Base-by-base conservation (phyloP, 2,797 vertebrate genomes). In the Karalla daura region DNA sequence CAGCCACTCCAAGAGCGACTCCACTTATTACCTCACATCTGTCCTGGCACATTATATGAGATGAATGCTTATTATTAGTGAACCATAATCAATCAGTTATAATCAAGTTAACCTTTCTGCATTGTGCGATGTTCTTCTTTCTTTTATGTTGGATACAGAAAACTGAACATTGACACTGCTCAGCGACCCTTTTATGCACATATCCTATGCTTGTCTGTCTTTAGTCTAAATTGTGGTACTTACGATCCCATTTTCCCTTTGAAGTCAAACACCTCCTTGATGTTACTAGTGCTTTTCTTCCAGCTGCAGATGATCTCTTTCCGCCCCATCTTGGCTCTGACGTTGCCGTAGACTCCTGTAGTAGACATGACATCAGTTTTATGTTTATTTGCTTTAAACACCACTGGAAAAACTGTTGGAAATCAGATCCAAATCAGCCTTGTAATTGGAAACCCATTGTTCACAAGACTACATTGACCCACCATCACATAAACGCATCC, bases 191-290 rank as follows among this genome's bases (percentile, higher is more conserved):
- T n/a, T n/a, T n/a, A n/a, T n/a, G n/a, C n/a, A n/a, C n/a, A n/a
- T n/a, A n/a, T n/a, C n/a, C n/a, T n/a, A n/a, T n/a, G n/a, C n/a
- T 23, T 11, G 1, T 39, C 12, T 32, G 2, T 27, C n/a, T 21
- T 9, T 51, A 33, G 37, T 51, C 25, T 59, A 2, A 18, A 0
- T 1, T 32, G 17, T 12, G 4, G 18, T 79, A 97, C 97, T 98
- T 88, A 98, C 96, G 96, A 95, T 50, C 97, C 97, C 79, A 98
- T 94, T 15, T 95, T 95, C 55, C 96, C 96, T 87, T 95, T 95
- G 90, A 98, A 97, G 55, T 96, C 93, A 77, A 98, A 98, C 1
- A 95, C 94, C 18, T 97, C 96, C 7, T 95, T 94, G 80, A 98
- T 98, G 86, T 98, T 97, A 83, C 58, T 94, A 0, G 91, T 95